Base-by-base conservation (phyloP, 2,888 invertebrate species). In the Isotomurus palustris region DNA sequence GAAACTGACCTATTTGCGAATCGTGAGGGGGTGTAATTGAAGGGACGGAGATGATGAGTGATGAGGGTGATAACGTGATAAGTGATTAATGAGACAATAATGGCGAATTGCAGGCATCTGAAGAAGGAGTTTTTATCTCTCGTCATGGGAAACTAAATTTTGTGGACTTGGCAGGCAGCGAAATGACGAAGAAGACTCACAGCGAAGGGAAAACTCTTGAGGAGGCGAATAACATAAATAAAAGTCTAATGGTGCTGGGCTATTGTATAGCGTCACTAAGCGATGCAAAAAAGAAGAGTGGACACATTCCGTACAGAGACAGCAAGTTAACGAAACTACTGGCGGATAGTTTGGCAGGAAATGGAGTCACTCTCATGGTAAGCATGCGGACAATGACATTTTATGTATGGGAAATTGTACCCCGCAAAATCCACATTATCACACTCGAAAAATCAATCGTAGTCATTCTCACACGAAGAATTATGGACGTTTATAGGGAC, bases 181-280 rank as follows among this genome's bases (percentile, higher is more conserved):
- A 95, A 78, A 90, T 94, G 84, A 92, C 93, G 3, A 94, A 92
- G 74, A 88, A 87, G 75, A 94, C 90, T 0, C 84, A 85, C 70
- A 90, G 87, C 74, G 88, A 86, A 72, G 92, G 88, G 49, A 91
- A 87, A 76, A 91, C 90, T 0, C 76, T 93, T 64, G 89, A 91
- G 73, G 95, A 95, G 74, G 93, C 94, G 0, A 95, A 95, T 74
- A 95, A 94, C 75, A 95, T 95, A 67, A 95, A 95, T 74, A 90
- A 92, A 74, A 94, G 93, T 73, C 81, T 95, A 0, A 90, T 95
- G 86, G 93, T 94, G 4, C 77, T 95, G 70, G 92, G 94, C 49
- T 95, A 94, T 73, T 95, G 94, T 75, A 95, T 95, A 75, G 87
- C 94, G 2, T 90, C 92, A 32, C 77, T 95, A 56, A 91, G 92